A percentile compares a stretch with the other conserved stretches of the same genome.
These are phyloP conservation scores for Lapara coniferarum DNA, from an alignment of 2,888 invertebrate species.

Conservation along the genomic window DNA sequence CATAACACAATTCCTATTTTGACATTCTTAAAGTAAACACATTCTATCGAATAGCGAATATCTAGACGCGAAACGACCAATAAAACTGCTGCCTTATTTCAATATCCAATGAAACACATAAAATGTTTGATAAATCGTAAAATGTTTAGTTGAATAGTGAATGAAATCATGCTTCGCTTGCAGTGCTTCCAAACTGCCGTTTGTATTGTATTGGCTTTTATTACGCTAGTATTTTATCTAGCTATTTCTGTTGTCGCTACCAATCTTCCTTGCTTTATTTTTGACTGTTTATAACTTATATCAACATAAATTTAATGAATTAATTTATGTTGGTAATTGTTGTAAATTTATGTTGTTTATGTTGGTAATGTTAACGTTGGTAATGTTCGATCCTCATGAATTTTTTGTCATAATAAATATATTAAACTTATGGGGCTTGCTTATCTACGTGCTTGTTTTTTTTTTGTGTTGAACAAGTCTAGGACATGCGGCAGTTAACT, in stretches of 20 bases:
- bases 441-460: too few relatives aligned
- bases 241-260: conserved; percentile 25
- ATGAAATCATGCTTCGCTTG: conserved; percentile 27
- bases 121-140: conserved; percentile 28
- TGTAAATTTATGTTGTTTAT: too few relatives aligned
- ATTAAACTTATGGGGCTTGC: too few relatives aligned
- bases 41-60: neutral
- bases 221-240: conserved; percentile 31
- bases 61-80: conserved; percentile 17
- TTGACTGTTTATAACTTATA: conserved; percentile 9
- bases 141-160: conserved; percentile 26
- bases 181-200: conserved; percentile 23
- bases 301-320: neutral
- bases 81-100: conserved; percentile 22
- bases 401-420: neutral
- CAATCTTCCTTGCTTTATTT: conserved; percentile 11
- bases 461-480: too few relatives aligned
- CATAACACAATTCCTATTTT: neutral
- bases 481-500: too few relatives aligned
- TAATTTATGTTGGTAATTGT: too few relatives aligned
- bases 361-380: too few relatives aligned
- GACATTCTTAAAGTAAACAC: conserved; percentile 3
- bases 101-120: conserved; percentile 25
- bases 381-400: neutral
- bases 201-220: conserved; percentile 30